Base-by-base conservation (phyloP, 2,797 vertebrate species). In the Zenarchopterus dispar region DNA sequence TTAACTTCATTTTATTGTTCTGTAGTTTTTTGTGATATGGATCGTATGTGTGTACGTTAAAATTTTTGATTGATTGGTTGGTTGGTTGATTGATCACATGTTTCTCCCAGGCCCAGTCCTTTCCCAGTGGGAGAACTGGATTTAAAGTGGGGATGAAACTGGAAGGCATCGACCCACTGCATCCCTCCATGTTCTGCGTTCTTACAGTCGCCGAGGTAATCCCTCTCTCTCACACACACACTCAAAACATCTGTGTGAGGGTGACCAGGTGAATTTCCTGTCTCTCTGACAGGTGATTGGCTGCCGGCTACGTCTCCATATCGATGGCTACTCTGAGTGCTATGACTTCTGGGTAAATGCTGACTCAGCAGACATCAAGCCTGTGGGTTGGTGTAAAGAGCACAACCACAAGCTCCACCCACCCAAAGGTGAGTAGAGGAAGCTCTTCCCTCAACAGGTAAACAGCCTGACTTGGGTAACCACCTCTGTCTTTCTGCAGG, bases 291-390 rank as follows among this genome's bases (percentile, higher is more conserved):
- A 97, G 96, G 94, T 96, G 0, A 95, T 94, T 80, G 95, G 96
- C 13, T 94, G 89, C 78, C 91, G 94, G 39, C 74, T 96, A 47
- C 88, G 95, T 9, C 88, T 97, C 56, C 95, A 95, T 73, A 96
- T 97, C 0, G 96, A 97, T 8, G 92, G 94, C 0, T 97, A 93
- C 83, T 93, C 94, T 0, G 95, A 96, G 71, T 95, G 93, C 89
- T 96, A 95, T 31, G 94, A 96, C 89, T 97, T 97, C 82, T 97
- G 96, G 95, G 92, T 93, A 71, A 96, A 95, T 23, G 92, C 94
- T 2, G 94, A 96, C 75, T 96, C 95, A n/a, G 75, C 93, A 22
- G 90, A 94, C 58, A 94, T 97, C 72, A 91, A 87, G 73, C 92
- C 94, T 0, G 74, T 89, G 9, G 94, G 94, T 56, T 96, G 95